Base-by-base conservation (phyloP, 1,140 invertebrate genomes). In the Anoplolepis gracilipes region DNA sequence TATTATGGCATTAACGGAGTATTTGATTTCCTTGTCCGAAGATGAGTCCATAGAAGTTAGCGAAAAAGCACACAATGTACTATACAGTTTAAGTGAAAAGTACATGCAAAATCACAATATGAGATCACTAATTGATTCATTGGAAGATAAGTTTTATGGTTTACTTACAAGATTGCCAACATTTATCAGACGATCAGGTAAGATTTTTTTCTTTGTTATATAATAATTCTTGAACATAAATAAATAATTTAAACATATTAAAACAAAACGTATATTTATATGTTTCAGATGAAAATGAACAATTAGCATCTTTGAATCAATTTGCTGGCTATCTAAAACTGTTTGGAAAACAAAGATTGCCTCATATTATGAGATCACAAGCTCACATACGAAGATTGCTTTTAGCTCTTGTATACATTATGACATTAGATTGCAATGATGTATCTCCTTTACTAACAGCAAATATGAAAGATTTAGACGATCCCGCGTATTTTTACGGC, bases 131-230 rank as follows among this genome's bases (percentile, higher is more conserved):
- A 72, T 96, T 39, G 96, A 96, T 91, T 92, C 94, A 49, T 89
- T 97, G 16, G 95, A 96, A 89, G 96, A 96, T 72, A 96, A 96
- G 84, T 96, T 97, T 89, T 95, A 96, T 85, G 91, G 91, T 33
- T 90, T 95, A 2, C 91, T 97, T 2, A 96, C 93, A 42, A 95
- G 94, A 86, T 89, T 97, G 87, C 96, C 96, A 0, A 93, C 96
- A 84, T 94, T 96, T 64, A 94, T 97, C 59, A 96, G 96, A 92
- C 95, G 95, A 86, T 95, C 96, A 87, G 96, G 96, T 97, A 92
- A 22, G 22, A 85, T 46, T 73, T 72, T 46, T 25, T 69, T 49
- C 39, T 25, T 10, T 64, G 25, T 57, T 36, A 53, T 10, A 36
- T 10, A 39, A 25, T 53, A 67, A 84, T 16, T 59, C 65, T 53